phyloP scores from a whole-genome alignment of 1,140 invertebrate genomes.

The Leptopilina clavipes region DNA sequence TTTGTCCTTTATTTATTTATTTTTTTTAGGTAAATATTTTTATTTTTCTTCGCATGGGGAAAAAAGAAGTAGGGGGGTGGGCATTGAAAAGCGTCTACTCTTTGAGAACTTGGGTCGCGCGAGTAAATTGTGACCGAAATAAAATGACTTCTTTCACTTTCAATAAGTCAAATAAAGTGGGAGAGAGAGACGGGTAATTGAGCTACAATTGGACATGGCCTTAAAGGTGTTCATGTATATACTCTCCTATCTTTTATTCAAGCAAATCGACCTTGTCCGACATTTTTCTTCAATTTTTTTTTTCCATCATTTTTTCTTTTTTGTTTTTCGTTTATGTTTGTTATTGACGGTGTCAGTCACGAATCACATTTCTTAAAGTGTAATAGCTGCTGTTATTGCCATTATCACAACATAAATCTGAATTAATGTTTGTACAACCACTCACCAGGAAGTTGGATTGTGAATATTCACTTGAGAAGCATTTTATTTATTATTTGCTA shows the following conservation, averaged over 20 bases:
- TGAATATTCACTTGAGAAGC: conserved; percentile 10
- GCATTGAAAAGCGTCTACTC: too few relatives aligned
- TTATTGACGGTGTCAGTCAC: conserved; percentile 15
- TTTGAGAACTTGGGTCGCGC: not conserved
- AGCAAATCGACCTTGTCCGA: conserved; percentile 18
- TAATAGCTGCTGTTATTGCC: conserved; percentile 15
- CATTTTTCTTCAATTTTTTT: not conserved
- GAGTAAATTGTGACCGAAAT: not conserved
- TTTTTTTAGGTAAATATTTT: too few relatives aligned
- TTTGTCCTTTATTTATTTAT: too few relatives aligned
- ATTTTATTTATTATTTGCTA: conserved; percentile 21
- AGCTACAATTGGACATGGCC: conserved; percentile 18
- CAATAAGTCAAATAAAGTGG: not conserved
- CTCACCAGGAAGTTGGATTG: not conserved
- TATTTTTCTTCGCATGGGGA: too few relatives aligned
- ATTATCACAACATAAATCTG: conserved; percentile 16
- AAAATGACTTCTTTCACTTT: conserved; percentile 8
- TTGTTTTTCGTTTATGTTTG: not conserved
- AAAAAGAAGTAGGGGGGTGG: too few relatives aligned
- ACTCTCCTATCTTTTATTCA: conserved; percentile 19
- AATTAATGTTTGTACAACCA: conserved; percentile 9
- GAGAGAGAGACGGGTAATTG: not conserved
- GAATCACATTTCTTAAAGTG: conserved; percentile 19
- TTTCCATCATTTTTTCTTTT: too few relatives aligned
- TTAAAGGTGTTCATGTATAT: not conserved